Percentiles rank a stretch among this genome's conserved stretches.
Evolutionary conservation across 2,888 invertebrate species (phyloP).

Genomic region (Spilosoma lubricipeda): DNA sequence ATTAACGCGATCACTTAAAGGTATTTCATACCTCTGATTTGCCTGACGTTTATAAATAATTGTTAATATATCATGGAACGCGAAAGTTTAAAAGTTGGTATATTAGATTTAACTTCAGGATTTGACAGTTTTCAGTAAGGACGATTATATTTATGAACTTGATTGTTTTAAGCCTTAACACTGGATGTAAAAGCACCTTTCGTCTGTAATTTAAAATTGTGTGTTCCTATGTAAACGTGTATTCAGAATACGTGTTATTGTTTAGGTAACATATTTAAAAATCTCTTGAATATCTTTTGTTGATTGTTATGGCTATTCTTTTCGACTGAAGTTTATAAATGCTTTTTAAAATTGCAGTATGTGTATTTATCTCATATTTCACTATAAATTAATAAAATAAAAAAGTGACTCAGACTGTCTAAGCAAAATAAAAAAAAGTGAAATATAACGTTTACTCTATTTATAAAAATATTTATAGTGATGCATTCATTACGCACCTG

Average conservation of each 20-base stretch:
- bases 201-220: no score
- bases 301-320: neutral
- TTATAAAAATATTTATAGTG: no score
- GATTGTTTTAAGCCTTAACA: neutral
- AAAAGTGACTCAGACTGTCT: no score
- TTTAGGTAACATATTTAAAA: no score
- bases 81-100: no score
- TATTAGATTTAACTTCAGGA: neutral
- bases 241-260: no score
- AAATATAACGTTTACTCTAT: neutral
- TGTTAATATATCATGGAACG: no score
- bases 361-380: constrained; percentile 2
- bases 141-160: neutral
- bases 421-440: neutral
- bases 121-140: neutral
- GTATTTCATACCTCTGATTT: no score
- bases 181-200: no score
- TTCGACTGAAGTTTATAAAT: neutral
- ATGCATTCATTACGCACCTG: neutral
- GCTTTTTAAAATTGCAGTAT: constrained; percentile 6
- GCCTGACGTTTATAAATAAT: no score
- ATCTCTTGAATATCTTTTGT: neutral
- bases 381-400: constrained; percentile 1
- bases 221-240: no score
- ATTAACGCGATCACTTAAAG: no score